Conservation (phyloP, 2,888 invertebrate genomes). For the Stratiomys singularior region DNA sequence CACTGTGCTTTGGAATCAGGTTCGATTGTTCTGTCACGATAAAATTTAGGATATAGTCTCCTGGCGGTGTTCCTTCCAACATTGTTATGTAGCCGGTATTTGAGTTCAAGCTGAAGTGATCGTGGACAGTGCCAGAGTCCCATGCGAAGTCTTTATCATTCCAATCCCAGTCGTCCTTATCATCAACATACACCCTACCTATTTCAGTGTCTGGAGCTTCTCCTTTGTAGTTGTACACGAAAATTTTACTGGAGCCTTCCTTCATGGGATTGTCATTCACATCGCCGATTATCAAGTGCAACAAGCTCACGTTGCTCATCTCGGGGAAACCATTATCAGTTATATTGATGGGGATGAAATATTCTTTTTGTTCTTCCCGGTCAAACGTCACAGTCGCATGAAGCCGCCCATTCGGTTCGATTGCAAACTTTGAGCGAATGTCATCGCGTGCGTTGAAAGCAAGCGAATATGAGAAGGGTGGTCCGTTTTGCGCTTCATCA, state of each 20-base stretch:
- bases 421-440: slow-evolving; percentile 77
- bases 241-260: slow-evolving; percentile 88
- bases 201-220: slow-evolving; percentile 83
- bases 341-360: slow-evolving; percentile 88
- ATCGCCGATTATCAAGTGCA: slow-evolving; percentile 93
- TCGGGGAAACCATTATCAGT: slow-evolving; percentile 83
- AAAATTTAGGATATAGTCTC: slow-evolving; percentile 80
- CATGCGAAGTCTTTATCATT: slow-evolving; percentile 89
- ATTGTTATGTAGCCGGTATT: slow-evolving; percentile 90
- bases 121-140: slow-evolving; percentile 67
- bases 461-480: slow-evolving; percentile 79
- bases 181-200: slow-evolving; percentile 88
- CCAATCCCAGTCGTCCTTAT: slow-evolving; percentile 97
- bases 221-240: slow-evolving; percentile 94
- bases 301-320: slow-evolving; percentile 81
- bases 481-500: slow-evolving; percentile 84
- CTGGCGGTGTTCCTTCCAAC: slow-evolving; percentile 78
- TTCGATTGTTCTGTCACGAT: slow-evolving; percentile 75
- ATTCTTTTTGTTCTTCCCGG: slow-evolving; percentile 87
- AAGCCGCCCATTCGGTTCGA: slow-evolving; percentile 75
- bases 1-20: slow-evolving; percentile 73
- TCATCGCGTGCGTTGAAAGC: slow-evolving; percentile 71
- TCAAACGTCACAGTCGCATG: slow-evolving; percentile 82
- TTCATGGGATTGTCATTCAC: slow-evolving; percentile 92
- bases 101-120: slow-evolving; percentile 78